These are phyloP conservation scores for Percopsis transmontana DNA, from an alignment of 2,113 vertebrate species.

Conservation along the genomic window DNA sequence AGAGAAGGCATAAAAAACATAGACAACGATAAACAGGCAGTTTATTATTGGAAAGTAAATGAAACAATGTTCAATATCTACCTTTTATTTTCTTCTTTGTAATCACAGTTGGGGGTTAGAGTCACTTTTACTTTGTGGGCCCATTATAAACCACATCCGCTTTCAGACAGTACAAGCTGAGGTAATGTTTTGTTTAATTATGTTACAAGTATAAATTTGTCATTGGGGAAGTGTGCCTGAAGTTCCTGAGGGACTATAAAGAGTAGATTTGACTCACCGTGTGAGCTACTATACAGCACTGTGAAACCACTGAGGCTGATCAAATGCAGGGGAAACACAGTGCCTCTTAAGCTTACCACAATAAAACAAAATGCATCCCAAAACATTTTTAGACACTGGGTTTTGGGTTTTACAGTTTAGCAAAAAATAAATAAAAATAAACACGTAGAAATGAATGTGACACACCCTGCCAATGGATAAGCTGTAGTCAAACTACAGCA, in stretches of 20 bases:
- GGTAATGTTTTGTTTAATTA: not conserved
- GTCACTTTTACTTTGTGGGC: conserved; percentile 41
- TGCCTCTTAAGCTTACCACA: conserved; percentile 14
- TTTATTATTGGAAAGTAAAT: no score
- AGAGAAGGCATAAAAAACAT: conserved; percentile 24
- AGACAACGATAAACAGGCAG: not conserved
- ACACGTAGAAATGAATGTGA: conserved; percentile 24
- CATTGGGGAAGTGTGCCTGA: not conserved
- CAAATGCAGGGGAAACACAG: conserved; percentile 24
- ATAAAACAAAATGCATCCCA: conserved; percentile 33
- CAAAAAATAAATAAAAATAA: not conserved
- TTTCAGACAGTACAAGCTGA: not conserved
- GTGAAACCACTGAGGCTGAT: not conserved
- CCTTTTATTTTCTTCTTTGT: conserved; percentile 14
- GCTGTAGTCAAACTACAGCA: conserved; percentile 14
- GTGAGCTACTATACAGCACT: conserved; percentile 7
- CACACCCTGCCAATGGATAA: conserved; percentile 44
- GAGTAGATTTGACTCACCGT: conserved; percentile 3
- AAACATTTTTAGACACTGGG: conserved; percentile 34
- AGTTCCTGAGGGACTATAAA: conserved; percentile 2
- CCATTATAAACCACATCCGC: conserved; percentile 28
- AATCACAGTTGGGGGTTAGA: conserved; percentile 27
- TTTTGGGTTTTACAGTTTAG: conserved; percentile 29
- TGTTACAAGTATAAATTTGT: not conserved
- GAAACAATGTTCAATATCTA: no score